These are phyloP conservation scores for Grantiella picta DNA, from an alignment of 2,113 vertebrate species.

Conservation along the genomic window DNA sequence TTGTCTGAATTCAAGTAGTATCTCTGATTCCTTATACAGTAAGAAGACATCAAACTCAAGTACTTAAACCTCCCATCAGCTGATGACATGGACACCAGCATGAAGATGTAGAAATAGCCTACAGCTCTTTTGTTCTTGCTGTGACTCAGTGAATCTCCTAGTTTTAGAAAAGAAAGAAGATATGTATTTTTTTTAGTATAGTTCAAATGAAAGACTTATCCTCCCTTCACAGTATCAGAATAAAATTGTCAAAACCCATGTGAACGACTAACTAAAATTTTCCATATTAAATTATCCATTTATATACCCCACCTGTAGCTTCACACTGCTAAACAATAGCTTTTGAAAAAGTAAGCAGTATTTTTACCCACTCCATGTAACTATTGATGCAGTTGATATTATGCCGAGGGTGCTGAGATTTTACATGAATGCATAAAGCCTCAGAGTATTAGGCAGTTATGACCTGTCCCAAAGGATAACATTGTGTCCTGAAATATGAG, in stretches of 20 bases:
- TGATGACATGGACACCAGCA: background rate
- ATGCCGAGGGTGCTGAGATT: background rate
- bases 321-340: background rate
- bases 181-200: background rate
- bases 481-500: background rate
- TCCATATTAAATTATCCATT: background rate
- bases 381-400: background rate
- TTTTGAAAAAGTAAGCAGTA: background rate
- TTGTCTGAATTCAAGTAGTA: background rate
- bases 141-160: background rate
- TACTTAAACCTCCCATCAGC: background rate
- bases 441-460: background rate
- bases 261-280: background rate
- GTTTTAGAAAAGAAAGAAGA: background rate
- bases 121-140: background rate
- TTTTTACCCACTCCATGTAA: background rate
- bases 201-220: background rate
- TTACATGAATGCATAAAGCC: background rate
- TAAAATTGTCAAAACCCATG: background rate
- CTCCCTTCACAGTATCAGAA: background rate
- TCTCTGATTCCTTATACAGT: background rate
- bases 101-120: background rate
- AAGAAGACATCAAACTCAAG: background rate
- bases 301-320: background rate
- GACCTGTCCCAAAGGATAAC: background rate